These are phyloP conservation scores for Catocala nupta DNA, from an alignment of 2,888 invertebrate genomes.

Conservation along the genomic window DNA sequence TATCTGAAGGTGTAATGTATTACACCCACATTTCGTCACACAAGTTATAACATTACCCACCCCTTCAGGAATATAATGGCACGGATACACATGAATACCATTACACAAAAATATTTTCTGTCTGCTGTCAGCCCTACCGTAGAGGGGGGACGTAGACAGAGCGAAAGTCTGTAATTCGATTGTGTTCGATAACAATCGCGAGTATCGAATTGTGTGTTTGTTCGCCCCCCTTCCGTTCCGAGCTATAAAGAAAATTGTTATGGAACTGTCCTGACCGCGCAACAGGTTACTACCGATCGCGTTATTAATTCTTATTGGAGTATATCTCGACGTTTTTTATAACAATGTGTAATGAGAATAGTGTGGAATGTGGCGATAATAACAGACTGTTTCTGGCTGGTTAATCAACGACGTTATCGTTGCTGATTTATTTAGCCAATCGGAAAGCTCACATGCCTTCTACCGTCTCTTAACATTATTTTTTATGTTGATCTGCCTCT, in stretches of 20 bases:
- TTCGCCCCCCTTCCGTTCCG: conserved; percentile 52
- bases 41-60: too few species aligned
- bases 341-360: neutral
- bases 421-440: too few species aligned
- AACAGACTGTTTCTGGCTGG: too few species aligned
- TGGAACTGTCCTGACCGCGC: conserved; percentile 57
- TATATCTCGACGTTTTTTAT: conserved; percentile 20
- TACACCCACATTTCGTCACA: too few species aligned
- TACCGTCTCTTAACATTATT: too few species aligned
- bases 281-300: conserved; percentile 64
- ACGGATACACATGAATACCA: too few species aligned
- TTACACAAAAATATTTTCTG: neutral
- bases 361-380: too few species aligned
- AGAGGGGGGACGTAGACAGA: conserved; percentile 51
- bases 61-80: too few species aligned
- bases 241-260: conserved; percentile 70
- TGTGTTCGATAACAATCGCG: conserved; percentile 81
- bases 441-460: too few species aligned
- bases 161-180: conserved; percentile 82
- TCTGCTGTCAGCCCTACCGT: conserved; percentile 36
- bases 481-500: too few species aligned
- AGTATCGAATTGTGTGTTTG: conserved; percentile 75
- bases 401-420: too few species aligned
- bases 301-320: conserved; percentile 48
- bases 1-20: too few species aligned